Conservation (phyloP, 2,113 vertebrate species). For the human region DNA sequence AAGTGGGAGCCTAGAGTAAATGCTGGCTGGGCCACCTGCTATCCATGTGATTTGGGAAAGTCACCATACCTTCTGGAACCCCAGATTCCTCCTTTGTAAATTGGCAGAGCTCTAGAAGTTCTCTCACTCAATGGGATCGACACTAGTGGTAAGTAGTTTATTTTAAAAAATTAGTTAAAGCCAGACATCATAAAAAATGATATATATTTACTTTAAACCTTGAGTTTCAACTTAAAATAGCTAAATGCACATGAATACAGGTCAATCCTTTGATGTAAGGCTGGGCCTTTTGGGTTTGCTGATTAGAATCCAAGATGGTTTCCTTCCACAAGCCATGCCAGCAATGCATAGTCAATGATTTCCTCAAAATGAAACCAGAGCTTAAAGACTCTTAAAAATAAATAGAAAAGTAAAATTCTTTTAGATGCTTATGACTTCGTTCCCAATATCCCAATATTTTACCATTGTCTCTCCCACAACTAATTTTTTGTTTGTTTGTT, state of each 20-base stretch:
- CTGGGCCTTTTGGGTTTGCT: neutral
- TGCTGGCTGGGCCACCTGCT: neutral
- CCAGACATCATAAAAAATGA: neutral
- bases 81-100: neutral
- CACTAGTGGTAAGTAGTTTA: neutral
- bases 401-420: neutral
- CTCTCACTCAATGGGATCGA: neutral
- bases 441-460: neutral
- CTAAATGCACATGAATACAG: neutral
- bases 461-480: neutral
- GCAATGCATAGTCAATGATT: neutral
- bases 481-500: neutral
- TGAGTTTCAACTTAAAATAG: neutral
- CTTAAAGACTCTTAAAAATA: neutral
- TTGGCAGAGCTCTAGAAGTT: neutral
- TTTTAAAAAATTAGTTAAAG: neutral
- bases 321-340: neutral
- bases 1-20: neutral
- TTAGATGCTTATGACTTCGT: neutral
- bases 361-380: slow-evolving; percentile 21
- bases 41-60: neutral
- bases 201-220: neutral
- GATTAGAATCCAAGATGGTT: neutral
- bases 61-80: neutral
- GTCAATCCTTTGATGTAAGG: neutral